phyloP scores from a whole-genome alignment of 2,888 invertebrate species.

The Eristalis pertinax region DNA sequence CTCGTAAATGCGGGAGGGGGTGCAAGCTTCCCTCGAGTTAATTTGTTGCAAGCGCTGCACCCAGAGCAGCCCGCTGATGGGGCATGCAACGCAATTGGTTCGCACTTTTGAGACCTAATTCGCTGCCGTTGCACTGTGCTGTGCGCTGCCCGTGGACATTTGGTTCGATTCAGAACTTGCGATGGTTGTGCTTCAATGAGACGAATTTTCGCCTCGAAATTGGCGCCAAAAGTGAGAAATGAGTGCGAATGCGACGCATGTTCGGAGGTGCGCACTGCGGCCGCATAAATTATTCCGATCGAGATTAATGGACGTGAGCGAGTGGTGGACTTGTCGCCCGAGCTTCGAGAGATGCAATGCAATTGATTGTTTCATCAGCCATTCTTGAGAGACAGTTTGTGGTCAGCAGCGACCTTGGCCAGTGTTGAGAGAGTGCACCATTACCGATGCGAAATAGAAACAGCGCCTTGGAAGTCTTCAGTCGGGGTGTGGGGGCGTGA shows the following conservation, averaged over 20 bases:
- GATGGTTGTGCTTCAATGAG: conserved; percentile 40
- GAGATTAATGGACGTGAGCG: conserved; percentile 16
- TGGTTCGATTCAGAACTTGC: conserved; percentile 33
- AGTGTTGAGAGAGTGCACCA: background rate
- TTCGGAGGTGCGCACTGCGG: conserved; percentile 7
- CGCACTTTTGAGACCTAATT: conserved; percentile 54
- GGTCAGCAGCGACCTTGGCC: background rate
- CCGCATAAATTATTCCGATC: conserved; percentile 38
- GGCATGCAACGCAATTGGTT: conserved; percentile 22
- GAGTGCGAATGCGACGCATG: conserved; percentile 21
- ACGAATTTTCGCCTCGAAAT: conserved; percentile 16
- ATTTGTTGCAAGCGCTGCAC: conserved; percentile 20
- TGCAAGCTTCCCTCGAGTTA: conserved; percentile 18
- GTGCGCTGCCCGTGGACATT: background rate
- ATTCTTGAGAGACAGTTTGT: conserved; percentile 1
- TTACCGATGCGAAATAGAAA: background rate
- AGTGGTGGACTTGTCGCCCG: background rate
- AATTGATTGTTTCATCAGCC: background rate
- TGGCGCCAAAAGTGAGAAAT: conserved; percentile 48
- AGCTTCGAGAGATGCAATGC: background rate
- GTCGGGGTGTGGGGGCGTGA: background rate
- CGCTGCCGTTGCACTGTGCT: conserved; percentile 48
- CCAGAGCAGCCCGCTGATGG: background rate
- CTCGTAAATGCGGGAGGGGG: conserved; percentile 11
- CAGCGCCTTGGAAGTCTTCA: background rate